Conservation (phyloP, 1,140 invertebrate species). For the Samia ricini region DNA sequence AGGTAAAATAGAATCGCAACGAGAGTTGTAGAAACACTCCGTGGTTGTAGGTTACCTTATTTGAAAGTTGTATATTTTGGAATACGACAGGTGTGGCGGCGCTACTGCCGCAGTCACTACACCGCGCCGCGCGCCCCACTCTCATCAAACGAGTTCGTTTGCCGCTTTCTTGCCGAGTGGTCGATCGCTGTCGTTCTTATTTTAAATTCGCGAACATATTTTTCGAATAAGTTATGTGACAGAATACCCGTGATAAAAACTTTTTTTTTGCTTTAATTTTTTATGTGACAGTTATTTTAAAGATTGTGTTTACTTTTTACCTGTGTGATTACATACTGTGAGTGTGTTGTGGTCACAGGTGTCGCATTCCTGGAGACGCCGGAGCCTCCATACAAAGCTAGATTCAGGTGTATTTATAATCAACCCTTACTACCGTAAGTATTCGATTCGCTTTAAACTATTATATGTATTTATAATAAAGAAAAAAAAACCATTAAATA, state of each 20-base stretch:
- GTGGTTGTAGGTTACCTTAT: too few relatives aligned
- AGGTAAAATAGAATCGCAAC: background rate
- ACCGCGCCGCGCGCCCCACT: slow-evolving; percentile 24
- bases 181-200: slow-evolving; percentile 22
- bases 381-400: slow-evolving; percentile 46
- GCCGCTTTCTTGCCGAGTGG: slow-evolving; percentile 36
- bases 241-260: slow-evolving; percentile 36
- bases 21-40: background rate
- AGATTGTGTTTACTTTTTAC: slow-evolving; percentile 16
- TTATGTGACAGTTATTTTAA: slow-evolving; percentile 4
- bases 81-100: slow-evolving; percentile 52
- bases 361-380: slow-evolving; percentile 62
- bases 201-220: slow-evolving; percentile 54
- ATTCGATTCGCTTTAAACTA: background rate
- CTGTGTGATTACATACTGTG: slow-evolving; percentile 36
- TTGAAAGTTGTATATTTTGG: background rate
- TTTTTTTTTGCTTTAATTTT: slow-evolving; percentile 14
- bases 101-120: slow-evolving; percentile 33
- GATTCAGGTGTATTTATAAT: slow-evolving; percentile 54
- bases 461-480: background rate
- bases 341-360: slow-evolving; percentile 64
- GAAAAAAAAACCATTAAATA: background rate
- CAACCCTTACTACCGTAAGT: slow-evolving; percentile 42
- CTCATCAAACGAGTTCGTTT: slow-evolving; percentile 47
- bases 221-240: slow-evolving; percentile 33